A percentile compares a stretch with the other conserved stretches of the same genome.
Evolutionary conservation across 1,140 invertebrate genomes (phyloP).

Genomic region (Rhizoglyphus robini): DNA sequence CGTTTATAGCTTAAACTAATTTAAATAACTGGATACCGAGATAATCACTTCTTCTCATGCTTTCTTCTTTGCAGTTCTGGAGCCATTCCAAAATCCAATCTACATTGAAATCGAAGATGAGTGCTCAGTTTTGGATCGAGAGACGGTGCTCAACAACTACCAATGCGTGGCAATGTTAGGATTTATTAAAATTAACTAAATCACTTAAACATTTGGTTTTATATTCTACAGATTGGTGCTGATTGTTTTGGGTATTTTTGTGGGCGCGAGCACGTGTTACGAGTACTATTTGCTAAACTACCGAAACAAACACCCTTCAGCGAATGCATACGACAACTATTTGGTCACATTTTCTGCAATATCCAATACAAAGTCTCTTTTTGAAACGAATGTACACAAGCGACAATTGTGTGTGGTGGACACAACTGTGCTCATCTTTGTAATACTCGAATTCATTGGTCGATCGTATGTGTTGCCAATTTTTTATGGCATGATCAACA

Average conservation of each 20-base stretch:
- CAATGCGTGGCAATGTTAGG: conserved; percentile 2
- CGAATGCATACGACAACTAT: background rate
- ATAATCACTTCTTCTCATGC: background rate
- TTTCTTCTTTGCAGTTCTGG: background rate
- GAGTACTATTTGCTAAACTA: background rate
- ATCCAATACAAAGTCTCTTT: conserved; percentile 5
- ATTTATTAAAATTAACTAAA: too few species aligned
- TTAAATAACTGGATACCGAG: too few species aligned
- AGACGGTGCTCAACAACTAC: conserved; percentile 5
- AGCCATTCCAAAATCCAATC: background rate
- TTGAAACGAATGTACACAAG: background rate
- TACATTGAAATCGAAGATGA: conserved; percentile 14
- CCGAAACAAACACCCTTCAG: background rate
- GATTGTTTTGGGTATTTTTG: background rate
- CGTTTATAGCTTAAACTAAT: too few species aligned
- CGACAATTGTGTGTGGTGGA: background rate
- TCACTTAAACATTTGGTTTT: too few species aligned
- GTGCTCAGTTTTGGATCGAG: background rate
- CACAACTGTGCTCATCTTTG: conserved; percentile 4
- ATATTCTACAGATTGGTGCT: too few species aligned
- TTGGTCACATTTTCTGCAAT: conserved; percentile 8
- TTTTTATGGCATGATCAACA: conserved; percentile 11
- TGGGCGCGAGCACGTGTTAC: background rate
- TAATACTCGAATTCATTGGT: conserved; percentile 8
- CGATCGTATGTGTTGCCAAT: conserved; percentile 15